Evolutionary conservation across 2,797 vertebrate species (phyloP), one percentile per base, ranked within the genome.

Genomic region (Peromyscus attwateri): DNA sequence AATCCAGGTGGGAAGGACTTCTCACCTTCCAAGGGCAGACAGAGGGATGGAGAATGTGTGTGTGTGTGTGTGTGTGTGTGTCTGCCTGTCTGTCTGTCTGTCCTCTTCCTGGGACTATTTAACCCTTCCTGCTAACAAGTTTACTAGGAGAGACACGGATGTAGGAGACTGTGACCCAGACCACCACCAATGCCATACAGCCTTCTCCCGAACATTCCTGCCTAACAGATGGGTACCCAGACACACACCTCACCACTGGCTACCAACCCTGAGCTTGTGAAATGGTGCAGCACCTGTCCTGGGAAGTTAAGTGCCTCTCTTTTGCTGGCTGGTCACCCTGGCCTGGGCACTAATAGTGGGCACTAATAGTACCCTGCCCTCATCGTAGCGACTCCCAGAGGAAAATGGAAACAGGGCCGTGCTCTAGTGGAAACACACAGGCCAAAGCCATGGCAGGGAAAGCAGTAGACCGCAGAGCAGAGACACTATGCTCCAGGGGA

Each of bases 221-320:
- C 37, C 79, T n/a, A 14, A 66, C 14, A 71, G 71, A 90, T 14
- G 43, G 49, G 25, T 0, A 9, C 6, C 37, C 14, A 16, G 8
- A 85, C 11, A 31, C 91, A 68, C 64, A 68, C 19, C 64, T 16
- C 19, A 21, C 71, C 43, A 4, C 1, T 9, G 19, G 27, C 34
- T 11, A 16, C 16, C 10, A 76, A 75, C 76, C 37, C 21, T 79
- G 73, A 70, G 68, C 82, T 64, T 34, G 64, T n/a, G 68, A 75
- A 19, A 17, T 14, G 6, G 6, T 0, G 0, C 0, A 1, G 60
- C 19, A 31, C 1, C 55, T 37, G 70, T 27, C 40, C 34, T n/a
- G 13, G 3, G n/a, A 70, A 84, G 88, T 84, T 25, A 6, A 73
- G 57, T 31, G 0, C 3, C 0, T 64, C 25, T 66, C 31, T 73